Percentiles rank a stretch among this genome's conserved stretches.
These are phyloP conservation scores for Apamea sordens DNA, from an alignment of 2,888 invertebrate genomes.

Conservation along the genomic window DNA sequence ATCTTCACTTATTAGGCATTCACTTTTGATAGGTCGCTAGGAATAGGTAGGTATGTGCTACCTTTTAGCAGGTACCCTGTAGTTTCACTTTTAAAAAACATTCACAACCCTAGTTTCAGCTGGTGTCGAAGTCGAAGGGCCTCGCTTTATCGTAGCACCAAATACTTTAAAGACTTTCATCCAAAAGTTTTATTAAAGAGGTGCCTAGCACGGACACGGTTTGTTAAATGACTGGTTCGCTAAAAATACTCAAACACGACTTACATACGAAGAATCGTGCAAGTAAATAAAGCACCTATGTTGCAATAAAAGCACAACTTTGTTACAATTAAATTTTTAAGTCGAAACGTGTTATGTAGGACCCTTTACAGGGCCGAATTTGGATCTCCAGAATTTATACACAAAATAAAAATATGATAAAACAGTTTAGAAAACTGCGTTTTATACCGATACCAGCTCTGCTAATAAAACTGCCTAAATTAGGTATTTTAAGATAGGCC, in stretches of 20 bases:
- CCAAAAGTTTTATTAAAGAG: background rate
- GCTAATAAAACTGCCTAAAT: background rate
- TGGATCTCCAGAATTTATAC: background rate
- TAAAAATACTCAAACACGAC: slow-evolving; percentile 7
- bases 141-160: background rate
- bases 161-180: background rate
- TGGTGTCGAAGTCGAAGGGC: background rate
- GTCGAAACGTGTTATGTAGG: slow-evolving; percentile 27
- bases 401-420: background rate
- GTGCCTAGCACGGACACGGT: background rate
- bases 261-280: slow-evolving; percentile 16
- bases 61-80: background rate
- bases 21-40: slow-evolving; percentile 17
- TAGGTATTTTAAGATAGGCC: background rate
- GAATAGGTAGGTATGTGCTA: background rate
- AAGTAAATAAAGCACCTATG: slow-evolving; percentile 22
- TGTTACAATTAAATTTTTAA: slow-evolving; percentile 15
- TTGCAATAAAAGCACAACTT: slow-evolving; percentile 58
- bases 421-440: background rate
- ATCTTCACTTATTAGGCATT: background rate
- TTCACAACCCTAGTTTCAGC: background rate
- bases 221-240: slow-evolving; percentile 17
- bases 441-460: background rate
- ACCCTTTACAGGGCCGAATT: slow-evolving; percentile 55
- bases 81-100: background rate